Evolutionary conservation across 1,140 invertebrate genomes (phyloP).

Genomic region (Potamilus streckersoni): DNA sequence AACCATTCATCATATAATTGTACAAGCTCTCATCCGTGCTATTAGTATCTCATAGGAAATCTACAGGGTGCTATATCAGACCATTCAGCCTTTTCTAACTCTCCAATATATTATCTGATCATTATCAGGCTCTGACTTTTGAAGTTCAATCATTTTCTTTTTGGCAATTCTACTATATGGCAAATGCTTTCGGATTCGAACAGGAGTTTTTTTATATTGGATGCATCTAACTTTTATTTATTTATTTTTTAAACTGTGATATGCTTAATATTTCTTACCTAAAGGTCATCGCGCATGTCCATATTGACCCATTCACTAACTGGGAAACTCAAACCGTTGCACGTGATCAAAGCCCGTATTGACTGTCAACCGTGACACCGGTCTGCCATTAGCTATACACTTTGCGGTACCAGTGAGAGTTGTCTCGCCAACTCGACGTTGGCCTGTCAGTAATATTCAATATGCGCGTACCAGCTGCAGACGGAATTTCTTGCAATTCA

Average conservation of each 20-base stretch:
- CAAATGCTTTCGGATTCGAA: background rate
- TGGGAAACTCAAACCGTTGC: background rate
- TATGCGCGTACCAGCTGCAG: too few relatives aligned
- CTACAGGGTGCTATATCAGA: background rate
- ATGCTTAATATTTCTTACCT: background rate
- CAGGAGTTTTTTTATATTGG: background rate
- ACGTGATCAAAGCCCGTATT: background rate
- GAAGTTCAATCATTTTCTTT: background rate
- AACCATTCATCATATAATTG: background rate
- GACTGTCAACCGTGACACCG: too few relatives aligned
- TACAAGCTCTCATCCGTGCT: background rate
- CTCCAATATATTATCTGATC: background rate
- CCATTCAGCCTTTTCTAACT: background rate
- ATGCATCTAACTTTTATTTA: background rate
- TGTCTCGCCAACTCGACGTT: too few relatives aligned
- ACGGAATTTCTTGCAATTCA: too few relatives aligned
- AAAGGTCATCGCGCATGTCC: background rate
- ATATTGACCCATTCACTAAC: constrained; percentile 1
- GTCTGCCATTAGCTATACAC: too few relatives aligned
- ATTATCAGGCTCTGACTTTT: background rate
- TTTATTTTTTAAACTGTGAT: background rate
- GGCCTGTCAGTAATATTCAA: too few relatives aligned
- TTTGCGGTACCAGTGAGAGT: too few relatives aligned
- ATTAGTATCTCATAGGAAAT: background rate
- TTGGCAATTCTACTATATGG: background rate